These are phyloP conservation scores for Acipenser transmontanus DNA, from an alignment of 2,797 vertebrate genomes.

Conservation along the genomic window DNA sequence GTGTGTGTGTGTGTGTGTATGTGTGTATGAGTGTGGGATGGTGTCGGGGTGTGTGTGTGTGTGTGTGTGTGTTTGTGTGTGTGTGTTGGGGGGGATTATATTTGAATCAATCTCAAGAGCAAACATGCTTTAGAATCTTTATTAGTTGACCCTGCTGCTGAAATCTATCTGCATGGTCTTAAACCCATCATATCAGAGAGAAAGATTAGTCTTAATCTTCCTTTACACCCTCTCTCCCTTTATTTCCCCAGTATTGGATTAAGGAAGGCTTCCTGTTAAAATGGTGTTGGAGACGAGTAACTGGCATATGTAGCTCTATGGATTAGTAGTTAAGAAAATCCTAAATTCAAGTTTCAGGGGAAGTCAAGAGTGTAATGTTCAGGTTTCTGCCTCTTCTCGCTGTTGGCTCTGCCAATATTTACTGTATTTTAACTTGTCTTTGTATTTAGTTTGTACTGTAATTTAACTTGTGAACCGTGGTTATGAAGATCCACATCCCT, in stretches of 20 bases:
- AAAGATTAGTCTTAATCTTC: constrained; percentile 1
- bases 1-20: background rate
- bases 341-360: background rate
- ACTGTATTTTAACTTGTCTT: no score
- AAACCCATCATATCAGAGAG: background rate
- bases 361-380: background rate
- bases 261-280: background rate
- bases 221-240: background rate
- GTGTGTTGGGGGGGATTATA: background rate
- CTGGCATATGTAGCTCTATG: background rate
- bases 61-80: background rate
- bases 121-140: constrained; percentile 9
- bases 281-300: background rate
- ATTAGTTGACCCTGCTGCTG: constrained; percentile 3
- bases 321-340: background rate
- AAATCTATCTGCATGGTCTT: constrained; percentile 4
- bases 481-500: no score
- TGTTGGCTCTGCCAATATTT: background rate
- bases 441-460: no score
- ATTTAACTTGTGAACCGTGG: no score
- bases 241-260: background rate
- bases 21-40: background rate
- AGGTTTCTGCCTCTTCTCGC: background rate
- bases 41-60: constrained; percentile 2
- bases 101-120: constrained; percentile 4